Percentiles rank a stretch among this genome's conserved stretches.
phyloP scores from a whole-genome alignment of 2,797 vertebrate genomes.

The Phoeniculus purpureus region DNA sequence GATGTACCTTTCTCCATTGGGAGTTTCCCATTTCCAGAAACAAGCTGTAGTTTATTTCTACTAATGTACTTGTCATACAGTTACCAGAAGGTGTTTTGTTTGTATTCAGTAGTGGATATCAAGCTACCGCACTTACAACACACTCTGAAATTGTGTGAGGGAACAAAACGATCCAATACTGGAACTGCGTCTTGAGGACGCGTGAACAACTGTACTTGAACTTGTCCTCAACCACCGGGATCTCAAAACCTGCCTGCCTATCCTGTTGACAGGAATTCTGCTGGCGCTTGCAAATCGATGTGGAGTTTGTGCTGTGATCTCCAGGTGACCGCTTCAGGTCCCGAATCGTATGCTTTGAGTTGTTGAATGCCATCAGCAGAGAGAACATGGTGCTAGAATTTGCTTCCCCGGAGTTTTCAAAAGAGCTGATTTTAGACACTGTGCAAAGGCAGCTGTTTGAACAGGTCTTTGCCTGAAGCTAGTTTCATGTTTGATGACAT shows the following conservation, averaged over 20 bases:
- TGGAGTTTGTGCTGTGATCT: slow-evolving; percentile 23
- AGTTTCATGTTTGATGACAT: slow-evolving; percentile 9
- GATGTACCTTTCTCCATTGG: neutral
- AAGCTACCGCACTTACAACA: neutral
- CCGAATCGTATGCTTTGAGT: neutral
- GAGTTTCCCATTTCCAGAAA: neutral
- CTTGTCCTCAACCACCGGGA: neutral
- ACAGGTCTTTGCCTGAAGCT: slow-evolving; percentile 38
- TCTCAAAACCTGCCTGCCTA: neutral
- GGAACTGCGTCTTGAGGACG: slow-evolving; percentile 19
- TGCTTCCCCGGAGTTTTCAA: slow-evolving; percentile 13
- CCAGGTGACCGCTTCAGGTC: neutral
- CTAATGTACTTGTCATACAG: neutral
- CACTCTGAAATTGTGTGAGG: slow-evolving; percentile 32
- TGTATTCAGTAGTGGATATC: slow-evolving; percentile 54
- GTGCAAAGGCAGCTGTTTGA: neutral
- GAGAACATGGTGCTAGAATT: neutral
- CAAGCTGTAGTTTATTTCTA: neutral
- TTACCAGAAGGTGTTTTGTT: slow-evolving; percentile 7
- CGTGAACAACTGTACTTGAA: neutral
- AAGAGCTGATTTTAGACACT: slow-evolving; percentile 5
- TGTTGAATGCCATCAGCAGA: neutral
- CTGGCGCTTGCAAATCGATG: neutral
- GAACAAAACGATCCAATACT: neutral
- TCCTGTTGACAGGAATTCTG: slow-evolving; percentile 4